These are phyloP conservation scores for Phortica okadai DNA, from an alignment of 2,888 invertebrate genomes.

Conservation along the genomic window DNA sequence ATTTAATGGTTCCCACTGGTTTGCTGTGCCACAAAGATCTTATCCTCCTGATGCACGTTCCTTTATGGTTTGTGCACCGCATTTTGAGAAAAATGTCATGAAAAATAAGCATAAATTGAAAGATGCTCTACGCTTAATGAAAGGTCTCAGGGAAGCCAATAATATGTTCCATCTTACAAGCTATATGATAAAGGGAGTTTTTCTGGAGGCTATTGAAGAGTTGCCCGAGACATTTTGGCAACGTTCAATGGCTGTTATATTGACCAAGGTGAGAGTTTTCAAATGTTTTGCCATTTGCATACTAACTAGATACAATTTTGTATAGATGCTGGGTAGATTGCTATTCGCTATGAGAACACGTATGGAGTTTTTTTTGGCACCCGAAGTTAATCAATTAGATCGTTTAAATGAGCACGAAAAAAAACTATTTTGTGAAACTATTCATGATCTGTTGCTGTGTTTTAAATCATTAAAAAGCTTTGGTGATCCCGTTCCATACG, in stretches of 20 bases:
- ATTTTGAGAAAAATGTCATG: conserved; percentile 54
- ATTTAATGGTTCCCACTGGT: conserved; percentile 47
- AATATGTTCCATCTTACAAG: conserved; percentile 52
- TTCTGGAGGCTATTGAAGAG: conserved; percentile 37
- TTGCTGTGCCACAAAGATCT: conserved; percentile 56
- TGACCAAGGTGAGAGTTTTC: not conserved
- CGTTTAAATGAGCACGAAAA: not conserved
- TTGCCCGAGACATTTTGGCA: not conserved
- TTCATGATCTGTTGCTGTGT: not conserved
- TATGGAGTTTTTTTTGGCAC: not conserved
- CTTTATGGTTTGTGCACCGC: conserved; percentile 59
- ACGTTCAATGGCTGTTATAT: not conserved
- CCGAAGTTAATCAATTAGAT: not conserved
- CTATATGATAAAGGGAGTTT: conserved; percentile 62
- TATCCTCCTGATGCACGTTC: conserved; percentile 38
- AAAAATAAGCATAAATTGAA: conserved; percentile 55
- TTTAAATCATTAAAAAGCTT: not conserved
- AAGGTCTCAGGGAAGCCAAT: conserved; percentile 55
- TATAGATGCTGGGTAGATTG: conserved; percentile 17
- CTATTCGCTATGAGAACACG: not conserved
- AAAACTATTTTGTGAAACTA: not conserved
- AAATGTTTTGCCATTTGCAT: not conserved
- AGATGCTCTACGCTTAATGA: conserved; percentile 60
- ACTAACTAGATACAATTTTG: not conserved
- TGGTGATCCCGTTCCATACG: not conserved